These are phyloP conservation scores for Myioborus miniatus DNA, from an alignment of 2,797 vertebrate species.

Conservation along the genomic window DNA sequence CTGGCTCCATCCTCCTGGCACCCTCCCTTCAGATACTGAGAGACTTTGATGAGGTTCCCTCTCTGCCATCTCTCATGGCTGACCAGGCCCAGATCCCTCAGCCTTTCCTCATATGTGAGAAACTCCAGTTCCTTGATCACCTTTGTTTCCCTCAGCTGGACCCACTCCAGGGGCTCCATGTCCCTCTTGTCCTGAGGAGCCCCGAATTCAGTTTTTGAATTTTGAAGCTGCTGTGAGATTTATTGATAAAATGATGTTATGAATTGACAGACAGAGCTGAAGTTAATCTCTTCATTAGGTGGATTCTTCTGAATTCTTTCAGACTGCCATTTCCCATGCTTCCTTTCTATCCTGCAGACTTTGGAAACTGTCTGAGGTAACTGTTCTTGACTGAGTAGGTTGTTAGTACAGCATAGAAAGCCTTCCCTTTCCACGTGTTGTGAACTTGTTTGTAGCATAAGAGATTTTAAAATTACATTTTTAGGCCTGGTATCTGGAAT, in stretches of 20 bases:
- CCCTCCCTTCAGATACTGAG: neutral
- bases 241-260: neutral
- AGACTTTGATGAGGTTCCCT: neutral
- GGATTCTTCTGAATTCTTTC: neutral
- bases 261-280: neutral
- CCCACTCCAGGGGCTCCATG: accelerated
- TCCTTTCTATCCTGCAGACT: neutral
- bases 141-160: neutral
- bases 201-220: neutral
- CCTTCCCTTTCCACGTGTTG: neutral
- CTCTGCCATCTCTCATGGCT: neutral
- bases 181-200: neutral
- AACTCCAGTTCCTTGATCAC: neutral
- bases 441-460: neutral
- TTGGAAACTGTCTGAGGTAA: neutral
- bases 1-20: neutral
- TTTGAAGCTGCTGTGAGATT: neutral
- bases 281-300: neutral
- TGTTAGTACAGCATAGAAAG: neutral
- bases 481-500: neutral
- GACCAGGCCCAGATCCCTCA: neutral
- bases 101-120: neutral
- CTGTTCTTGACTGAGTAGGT: neutral
- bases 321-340: neutral
- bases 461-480: neutral